phyloP scores from a whole-genome alignment of 2,113 vertebrate species.

The Actinemys pallida region DNA sequence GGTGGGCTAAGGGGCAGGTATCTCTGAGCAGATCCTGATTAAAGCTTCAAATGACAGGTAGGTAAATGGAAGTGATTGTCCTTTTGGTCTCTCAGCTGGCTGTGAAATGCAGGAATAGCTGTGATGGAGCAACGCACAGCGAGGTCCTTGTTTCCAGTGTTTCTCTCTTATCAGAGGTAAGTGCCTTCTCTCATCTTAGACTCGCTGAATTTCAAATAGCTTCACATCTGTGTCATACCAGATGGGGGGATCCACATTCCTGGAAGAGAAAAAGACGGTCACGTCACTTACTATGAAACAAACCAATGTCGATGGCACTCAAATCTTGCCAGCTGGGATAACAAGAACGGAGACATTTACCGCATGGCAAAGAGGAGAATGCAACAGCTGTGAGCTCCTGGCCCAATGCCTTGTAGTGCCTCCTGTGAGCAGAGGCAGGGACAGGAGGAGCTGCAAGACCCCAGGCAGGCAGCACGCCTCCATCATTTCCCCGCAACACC shows the following conservation, averaged over 20 bases:
- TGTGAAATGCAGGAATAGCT: constrained; percentile 70
- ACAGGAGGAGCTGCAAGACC: neutral
- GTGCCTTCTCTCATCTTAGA: constrained; percentile 77
- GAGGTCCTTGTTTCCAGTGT: constrained; percentile 72
- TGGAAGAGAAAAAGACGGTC: constrained; percentile 71
- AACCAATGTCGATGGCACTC: neutral
- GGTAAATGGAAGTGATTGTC: constrained; percentile 75
- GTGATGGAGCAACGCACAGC: constrained; percentile 67
- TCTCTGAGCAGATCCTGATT: constrained; percentile 58
- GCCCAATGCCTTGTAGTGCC: neutral
- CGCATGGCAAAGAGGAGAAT: neutral
- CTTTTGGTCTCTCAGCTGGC: constrained; percentile 76
- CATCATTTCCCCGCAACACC: neutral
- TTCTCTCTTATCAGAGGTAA: constrained; percentile 55
- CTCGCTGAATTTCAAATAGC: constrained; percentile 98
- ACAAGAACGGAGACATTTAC: neutral
- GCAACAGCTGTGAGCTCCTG: neutral
- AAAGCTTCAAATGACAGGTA: constrained; percentile 72
- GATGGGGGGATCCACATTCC: constrained; percentile 97
- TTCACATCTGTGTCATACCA: constrained; percentile 99
- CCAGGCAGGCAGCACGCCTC: neutral
- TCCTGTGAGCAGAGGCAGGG: neutral
- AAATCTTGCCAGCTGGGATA: neutral
- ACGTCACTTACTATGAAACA: neutral
- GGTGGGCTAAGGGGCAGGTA: constrained; percentile 29